phyloP scores from a whole-genome alignment of 2,113 vertebrate genomes.

The Perognathus longimembris region DNA sequence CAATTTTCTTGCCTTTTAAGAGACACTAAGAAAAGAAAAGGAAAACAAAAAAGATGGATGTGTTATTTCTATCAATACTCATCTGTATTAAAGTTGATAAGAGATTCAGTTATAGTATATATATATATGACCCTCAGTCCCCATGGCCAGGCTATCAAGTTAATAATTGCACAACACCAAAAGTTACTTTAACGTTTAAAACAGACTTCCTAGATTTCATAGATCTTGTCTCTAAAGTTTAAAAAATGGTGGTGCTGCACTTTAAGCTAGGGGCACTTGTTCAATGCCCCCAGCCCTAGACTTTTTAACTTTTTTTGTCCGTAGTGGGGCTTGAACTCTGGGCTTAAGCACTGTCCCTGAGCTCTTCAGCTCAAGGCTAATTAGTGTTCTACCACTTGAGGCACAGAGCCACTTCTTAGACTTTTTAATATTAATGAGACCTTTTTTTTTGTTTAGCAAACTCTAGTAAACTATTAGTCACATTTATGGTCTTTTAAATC shows the following conservation, averaged over 20 bases:
- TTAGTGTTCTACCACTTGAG: no score
- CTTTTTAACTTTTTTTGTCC: no score
- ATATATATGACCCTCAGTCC: neutral
- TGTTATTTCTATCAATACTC: neutral
- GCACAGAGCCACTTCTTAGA: no score
- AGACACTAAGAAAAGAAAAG: neutral
- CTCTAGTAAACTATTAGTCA: conserved; percentile 6
- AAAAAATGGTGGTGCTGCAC: no score
- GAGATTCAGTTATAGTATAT: neutral
- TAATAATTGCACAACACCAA: neutral
- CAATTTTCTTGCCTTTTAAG: neutral
- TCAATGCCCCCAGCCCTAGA: no score
- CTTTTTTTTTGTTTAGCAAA: conserved; percentile 14
- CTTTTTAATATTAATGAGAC: conserved; percentile 15
- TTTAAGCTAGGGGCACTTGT: no score
- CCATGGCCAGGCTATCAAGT: conserved; percentile 11
- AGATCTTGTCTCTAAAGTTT: neutral
- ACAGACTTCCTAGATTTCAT: neutral
- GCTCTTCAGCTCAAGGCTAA: no score
- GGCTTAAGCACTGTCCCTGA: no score
- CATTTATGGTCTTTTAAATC: conserved; percentile 56
- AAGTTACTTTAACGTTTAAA: conserved; percentile 45
- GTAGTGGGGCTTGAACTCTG: no score
- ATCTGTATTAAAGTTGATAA: conserved; percentile 10
- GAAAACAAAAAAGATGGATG: neutral